These are phyloP conservation scores for Leucophora obtusa DNA, from an alignment of 2,888 invertebrate species.

Conservation along the genomic window DNA sequence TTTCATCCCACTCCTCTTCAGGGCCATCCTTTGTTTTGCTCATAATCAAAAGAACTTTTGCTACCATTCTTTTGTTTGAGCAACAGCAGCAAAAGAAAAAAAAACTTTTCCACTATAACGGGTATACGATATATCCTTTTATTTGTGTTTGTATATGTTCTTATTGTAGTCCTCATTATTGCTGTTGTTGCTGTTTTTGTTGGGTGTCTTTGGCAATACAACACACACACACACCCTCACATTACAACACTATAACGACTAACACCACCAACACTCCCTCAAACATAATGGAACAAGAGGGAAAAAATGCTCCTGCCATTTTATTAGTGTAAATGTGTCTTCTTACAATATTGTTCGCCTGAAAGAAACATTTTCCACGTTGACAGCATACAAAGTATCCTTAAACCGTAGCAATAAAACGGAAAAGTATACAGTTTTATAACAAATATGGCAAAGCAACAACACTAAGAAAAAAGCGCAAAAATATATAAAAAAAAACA, in stretches of 20 bases:
- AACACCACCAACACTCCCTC: constrained; percentile 13
- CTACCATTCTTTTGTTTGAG: constrained; percentile 59
- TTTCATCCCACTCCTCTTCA: constrained; percentile 8
- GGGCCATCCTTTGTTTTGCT: constrained; percentile 34
- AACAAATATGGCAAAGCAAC: constrained; percentile 57
- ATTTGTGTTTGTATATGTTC: constrained; percentile 38
- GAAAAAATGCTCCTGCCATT: constrained; percentile 19
- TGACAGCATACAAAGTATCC: constrained; percentile 78
- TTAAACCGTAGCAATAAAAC: constrained; percentile 77
- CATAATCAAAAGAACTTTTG: constrained; percentile 52
- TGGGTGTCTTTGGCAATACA: constrained; percentile 44
- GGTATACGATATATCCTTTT: constrained; percentile 55
- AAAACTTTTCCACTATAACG: constrained; percentile 45
- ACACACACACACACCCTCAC: constrained; percentile 14
- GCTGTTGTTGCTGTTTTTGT: constrained; percentile 42
- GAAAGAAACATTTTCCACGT: constrained; percentile 70
- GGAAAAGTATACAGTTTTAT: constrained; percentile 69
- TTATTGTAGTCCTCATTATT: constrained; percentile 50
- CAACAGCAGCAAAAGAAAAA: constrained; percentile 19
- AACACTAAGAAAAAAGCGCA: constrained; percentile 55
- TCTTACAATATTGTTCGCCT: constrained; percentile 61
- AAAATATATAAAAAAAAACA: constrained; percentile 49
- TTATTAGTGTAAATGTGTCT: constrained; percentile 49
- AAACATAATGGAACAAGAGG: not conserved
- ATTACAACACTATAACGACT: not conserved